Conservation (phyloP, 2,888 invertebrate species). For the Platycheirus albimanus region DNA sequence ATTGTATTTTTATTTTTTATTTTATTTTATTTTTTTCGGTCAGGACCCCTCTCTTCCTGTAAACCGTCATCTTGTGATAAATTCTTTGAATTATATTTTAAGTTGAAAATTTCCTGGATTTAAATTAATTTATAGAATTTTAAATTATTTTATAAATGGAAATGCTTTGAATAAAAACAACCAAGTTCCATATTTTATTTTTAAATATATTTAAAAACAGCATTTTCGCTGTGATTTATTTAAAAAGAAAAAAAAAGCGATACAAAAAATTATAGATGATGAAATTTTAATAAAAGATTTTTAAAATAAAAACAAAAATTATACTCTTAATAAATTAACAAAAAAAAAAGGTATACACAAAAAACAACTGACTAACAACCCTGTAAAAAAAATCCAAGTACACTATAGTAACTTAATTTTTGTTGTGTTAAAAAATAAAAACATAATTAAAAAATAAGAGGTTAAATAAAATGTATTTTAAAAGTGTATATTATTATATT, state of each 20-base stretch:
- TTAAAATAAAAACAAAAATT: constrained; percentile 29
- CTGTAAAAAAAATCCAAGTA: constrained; percentile 51
- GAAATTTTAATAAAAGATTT: constrained; percentile 28
- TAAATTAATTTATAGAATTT: not conserved
- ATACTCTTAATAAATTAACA: constrained; percentile 21
- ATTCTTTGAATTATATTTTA: constrained; percentile 34
- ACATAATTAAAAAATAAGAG: constrained; percentile 31
- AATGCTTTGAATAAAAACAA: not conserved
- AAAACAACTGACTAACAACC: constrained; percentile 55
- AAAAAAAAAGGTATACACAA: not conserved
- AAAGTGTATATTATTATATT: constrained; percentile 51
- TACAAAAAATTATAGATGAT: not conserved
- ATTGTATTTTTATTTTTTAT: constrained; percentile 20
- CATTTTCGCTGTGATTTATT: constrained; percentile 42
- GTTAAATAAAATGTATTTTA: constrained; percentile 60
- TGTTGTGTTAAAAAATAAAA: constrained; percentile 60
- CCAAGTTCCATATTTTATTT: not conserved
- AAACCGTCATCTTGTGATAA: constrained; percentile 67
- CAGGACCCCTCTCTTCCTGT: constrained; percentile 32
- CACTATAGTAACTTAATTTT: constrained; percentile 55
- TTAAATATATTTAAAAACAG: constrained; percentile 13
- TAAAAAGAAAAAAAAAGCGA: not conserved
- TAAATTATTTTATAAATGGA: constrained; percentile 3
- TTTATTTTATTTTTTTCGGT: too few relatives aligned
- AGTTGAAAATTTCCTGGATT: constrained; percentile 15